Conservation (phyloP, 2,113 vertebrate species). For the Nothocercus julius region DNA sequence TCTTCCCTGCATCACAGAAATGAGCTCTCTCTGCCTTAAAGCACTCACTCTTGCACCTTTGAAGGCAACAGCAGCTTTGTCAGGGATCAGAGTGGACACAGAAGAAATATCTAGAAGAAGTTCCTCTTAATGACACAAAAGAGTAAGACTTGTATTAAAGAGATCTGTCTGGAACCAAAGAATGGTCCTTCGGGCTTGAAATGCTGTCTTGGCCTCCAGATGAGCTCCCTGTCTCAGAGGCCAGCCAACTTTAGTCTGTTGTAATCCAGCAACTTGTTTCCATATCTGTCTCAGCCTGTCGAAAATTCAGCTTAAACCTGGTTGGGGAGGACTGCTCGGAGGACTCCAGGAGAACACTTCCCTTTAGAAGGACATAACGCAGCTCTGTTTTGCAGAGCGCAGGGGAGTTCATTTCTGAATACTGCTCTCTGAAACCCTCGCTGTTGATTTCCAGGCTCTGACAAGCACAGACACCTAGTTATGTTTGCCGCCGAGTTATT, state of each 20-base stretch:
- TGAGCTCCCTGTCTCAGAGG: background rate
- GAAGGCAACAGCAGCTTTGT: background rate
- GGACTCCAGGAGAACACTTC: background rate
- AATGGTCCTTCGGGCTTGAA: background rate
- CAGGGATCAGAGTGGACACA: background rate
- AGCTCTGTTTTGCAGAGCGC: background rate
- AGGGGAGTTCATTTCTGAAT: background rate
- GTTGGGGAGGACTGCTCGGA: background rate
- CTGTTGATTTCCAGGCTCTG: background rate
- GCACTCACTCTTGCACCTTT: background rate
- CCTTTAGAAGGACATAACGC: background rate
- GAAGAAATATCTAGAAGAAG: background rate
- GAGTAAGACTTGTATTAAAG: background rate
- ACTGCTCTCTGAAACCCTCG: background rate
- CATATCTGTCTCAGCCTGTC: background rate
- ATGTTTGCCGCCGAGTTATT: slow-evolving; percentile 2
- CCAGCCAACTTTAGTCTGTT: background rate
- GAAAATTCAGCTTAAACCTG: background rate
- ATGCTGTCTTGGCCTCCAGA: background rate
- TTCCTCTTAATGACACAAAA: background rate
- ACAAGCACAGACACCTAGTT: background rate
- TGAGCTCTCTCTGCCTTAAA: background rate
- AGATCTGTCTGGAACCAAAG: background rate
- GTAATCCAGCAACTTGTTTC: background rate
- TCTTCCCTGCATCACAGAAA: background rate